Evolutionary conservation across 2,888 invertebrate species (phyloP).

Genomic region (Mamestra brassicae): DNA sequence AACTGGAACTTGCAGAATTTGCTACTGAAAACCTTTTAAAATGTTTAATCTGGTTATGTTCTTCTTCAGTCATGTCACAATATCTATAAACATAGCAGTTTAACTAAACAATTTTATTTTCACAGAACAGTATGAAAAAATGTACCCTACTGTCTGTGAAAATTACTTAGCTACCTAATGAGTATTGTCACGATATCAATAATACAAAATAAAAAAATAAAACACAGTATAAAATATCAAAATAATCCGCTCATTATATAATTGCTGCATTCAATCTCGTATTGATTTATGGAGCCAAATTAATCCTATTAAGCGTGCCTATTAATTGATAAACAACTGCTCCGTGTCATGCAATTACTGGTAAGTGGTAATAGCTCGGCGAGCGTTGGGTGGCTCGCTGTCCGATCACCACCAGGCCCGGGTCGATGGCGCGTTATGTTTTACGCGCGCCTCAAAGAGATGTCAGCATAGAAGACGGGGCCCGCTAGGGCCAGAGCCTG

Average conservation of each 20-base stretch:
- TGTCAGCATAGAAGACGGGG: too few relatives aligned
- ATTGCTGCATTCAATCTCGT: conserved; percentile 33
- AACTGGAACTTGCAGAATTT: conserved; percentile 4
- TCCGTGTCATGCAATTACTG: conserved; percentile 26
- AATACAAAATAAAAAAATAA: too few relatives aligned
- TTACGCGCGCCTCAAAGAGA: too few relatives aligned
- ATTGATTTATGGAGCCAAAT: conserved; percentile 49
- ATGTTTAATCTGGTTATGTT: not conserved
- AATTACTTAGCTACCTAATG: not conserved
- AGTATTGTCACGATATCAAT: too few relatives aligned
- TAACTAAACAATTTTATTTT: too few relatives aligned
- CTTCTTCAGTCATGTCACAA: not conserved
- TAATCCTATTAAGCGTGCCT: conserved; percentile 40
- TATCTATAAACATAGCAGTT: too few relatives aligned
- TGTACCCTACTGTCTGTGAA: not conserved
- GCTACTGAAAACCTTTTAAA: conserved; percentile 1
- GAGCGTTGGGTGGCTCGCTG: too few relatives aligned
- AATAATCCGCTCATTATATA: conserved; percentile 11
- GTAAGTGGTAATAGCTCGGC: conserved; percentile 23
- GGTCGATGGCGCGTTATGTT: too few relatives aligned
- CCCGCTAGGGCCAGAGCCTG: too few relatives aligned
- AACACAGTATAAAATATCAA: too few relatives aligned
- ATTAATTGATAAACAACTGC: conserved; percentile 45
- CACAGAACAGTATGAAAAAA: not conserved
- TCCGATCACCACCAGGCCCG: too few relatives aligned